These are phyloP conservation scores for Gryllus bimaculatus DNA, from an alignment of 1,140 invertebrate species.

Conservation along the genomic window DNA sequence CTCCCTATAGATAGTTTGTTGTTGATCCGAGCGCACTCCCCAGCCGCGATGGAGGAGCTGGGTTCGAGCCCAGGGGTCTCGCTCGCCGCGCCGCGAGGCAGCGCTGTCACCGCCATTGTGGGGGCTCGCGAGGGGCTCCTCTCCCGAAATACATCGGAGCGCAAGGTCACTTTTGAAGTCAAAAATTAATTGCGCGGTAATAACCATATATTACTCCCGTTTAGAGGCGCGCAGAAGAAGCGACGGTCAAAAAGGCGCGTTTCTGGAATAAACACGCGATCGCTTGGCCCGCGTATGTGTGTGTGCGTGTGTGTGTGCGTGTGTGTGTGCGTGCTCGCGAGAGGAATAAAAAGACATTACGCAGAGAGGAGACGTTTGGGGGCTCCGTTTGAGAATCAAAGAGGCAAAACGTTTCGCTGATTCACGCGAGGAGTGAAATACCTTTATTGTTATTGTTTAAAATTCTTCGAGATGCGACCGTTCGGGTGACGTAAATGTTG, in stretches of 20 bases:
- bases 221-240: neutral
- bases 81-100: too few relatives aligned
- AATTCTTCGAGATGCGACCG: neutral
- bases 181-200: neutral
- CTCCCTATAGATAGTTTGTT: neutral
- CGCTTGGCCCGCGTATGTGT: too few relatives aligned
- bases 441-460: neutral
- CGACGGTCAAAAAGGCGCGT: too few relatives aligned
- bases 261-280: too few relatives aligned
- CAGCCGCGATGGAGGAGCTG: too few relatives aligned
- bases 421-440: neutral
- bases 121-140: neutral
- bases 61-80: too few relatives aligned
- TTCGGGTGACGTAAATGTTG: neutral
- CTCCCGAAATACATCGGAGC: neutral
- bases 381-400: neutral
- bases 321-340: too few relatives aligned
- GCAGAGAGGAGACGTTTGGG: too few relatives aligned
- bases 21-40: neutral
- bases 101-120: neutral
- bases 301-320: too few relatives aligned
- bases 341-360: too few relatives aligned
- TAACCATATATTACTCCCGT: neutral
- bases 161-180: neutral
- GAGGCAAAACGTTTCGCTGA: neutral